Conservation (phyloP, 2,888 invertebrate genomes). For the Chirona hameri region DNA sequence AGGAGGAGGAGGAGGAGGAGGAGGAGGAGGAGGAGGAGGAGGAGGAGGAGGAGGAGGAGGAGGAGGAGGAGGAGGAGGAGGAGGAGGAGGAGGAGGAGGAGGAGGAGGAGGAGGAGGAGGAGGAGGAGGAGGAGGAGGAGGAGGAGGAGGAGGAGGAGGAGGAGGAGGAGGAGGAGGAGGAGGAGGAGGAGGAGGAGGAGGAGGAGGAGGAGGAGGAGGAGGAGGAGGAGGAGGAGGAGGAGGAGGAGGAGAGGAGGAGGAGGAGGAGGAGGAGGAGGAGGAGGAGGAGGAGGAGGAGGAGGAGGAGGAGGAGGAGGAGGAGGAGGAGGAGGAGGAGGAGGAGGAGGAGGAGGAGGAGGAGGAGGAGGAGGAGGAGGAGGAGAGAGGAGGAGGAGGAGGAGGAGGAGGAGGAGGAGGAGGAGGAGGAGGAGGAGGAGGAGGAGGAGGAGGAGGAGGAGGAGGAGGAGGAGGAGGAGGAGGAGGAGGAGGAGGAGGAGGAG, state of each 20-base stretch:
- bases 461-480: constrained; percentile 8
- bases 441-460: constrained; percentile 12
- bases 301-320: constrained; percentile 1
- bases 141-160: not conserved
- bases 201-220: not conserved
- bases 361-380: constrained; percentile 29
- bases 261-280: not conserved
- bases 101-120: too few relatives aligned
- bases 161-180: not conserved
- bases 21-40: too few relatives aligned
- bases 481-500: constrained; percentile 2
- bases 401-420: not conserved
- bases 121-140: not conserved
- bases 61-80: not conserved
- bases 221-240: constrained; percentile 13
- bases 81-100: too few relatives aligned
- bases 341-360: constrained; percentile 13
- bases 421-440: constrained; percentile 7
- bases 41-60: not conserved
- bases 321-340: constrained; percentile 4
- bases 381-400: constrained; percentile 9
- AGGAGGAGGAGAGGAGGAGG: not conserved
- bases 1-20: not conserved
- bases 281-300: not conserved
- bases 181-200: not conserved